Evolutionary conservation across 2,888 invertebrate species (phyloP).

Genomic region (Synergus japonicus): DNA sequence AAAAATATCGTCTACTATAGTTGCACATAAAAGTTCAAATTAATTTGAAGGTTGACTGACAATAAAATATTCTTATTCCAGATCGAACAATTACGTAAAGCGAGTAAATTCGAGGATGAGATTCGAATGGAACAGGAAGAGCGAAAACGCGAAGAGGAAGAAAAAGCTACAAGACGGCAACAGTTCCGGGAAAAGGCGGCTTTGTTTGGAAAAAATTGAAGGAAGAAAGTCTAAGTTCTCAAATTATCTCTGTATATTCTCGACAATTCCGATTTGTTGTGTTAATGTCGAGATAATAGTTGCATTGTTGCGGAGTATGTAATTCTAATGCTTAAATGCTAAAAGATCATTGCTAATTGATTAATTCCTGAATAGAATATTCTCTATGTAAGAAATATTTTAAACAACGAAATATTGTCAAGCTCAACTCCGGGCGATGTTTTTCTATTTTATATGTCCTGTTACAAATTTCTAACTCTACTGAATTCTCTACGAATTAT

Average conservation of each 20-base stretch:
- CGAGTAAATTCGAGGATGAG: slow-evolving; percentile 94
- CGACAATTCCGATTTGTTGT: slow-evolving; percentile 14
- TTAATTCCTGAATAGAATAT: slow-evolving; percentile 12
- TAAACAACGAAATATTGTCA: not conserved
- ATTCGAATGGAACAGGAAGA: slow-evolving; percentile 95
- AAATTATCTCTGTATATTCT: slow-evolving; percentile 1
- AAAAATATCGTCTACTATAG: not conserved
- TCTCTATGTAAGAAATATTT: not conserved
- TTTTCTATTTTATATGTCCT: slow-evolving; percentile 9
- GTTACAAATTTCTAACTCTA: not conserved
- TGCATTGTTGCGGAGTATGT: not conserved
- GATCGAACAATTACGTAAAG: slow-evolving; percentile 90
- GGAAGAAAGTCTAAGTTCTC: not conserved
- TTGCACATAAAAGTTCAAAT: not conserved
- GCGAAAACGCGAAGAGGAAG: slow-evolving; percentile 89
- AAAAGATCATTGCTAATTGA: slow-evolving; percentile 11
- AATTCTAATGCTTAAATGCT: not conserved
- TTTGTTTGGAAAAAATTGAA: slow-evolving; percentile 83
- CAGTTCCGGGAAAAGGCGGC: slow-evolving; percentile 94
- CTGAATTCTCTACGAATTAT: not conserved
- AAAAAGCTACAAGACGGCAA: slow-evolving; percentile 87
- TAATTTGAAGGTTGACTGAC: not conserved
- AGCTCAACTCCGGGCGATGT: not conserved
- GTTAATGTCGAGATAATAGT: slow-evolving; percentile 11
- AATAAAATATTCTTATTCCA: slow-evolving; percentile 71